Evolutionary conservation across 2,797 vertebrate genomes (phyloP).

Genomic region (Gallinago solitaria): DNA sequence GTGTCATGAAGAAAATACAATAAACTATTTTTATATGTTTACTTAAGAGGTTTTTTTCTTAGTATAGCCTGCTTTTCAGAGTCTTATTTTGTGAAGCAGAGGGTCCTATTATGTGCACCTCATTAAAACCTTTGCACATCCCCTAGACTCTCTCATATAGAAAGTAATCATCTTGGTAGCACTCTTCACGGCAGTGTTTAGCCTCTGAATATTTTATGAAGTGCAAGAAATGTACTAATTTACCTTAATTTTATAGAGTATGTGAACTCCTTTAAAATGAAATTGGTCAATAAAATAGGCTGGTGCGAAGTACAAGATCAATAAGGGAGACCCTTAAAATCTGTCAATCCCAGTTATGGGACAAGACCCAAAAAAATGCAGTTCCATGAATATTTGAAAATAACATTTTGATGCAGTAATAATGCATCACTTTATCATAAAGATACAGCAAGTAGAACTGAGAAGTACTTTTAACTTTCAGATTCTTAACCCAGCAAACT

Average conservation of each 20-base stretch:
- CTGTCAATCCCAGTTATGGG: not conserved
- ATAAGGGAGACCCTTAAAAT: not conserved
- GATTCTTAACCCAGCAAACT: not conserved
- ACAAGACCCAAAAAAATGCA: not conserved
- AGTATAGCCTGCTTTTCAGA: not conserved
- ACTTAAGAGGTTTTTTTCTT: not conserved
- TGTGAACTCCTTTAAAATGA: not conserved
- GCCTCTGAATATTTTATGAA: constrained; percentile 39
- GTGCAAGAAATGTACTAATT: constrained; percentile 29
- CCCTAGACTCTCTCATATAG: not conserved
- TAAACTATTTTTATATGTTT: not conserved
- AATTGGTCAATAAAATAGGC: constrained; percentile 25
- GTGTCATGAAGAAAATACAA: not conserved
- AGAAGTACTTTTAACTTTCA: not conserved
- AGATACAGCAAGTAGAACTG: not conserved
- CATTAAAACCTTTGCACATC: constrained; percentile 4
- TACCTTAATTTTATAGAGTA: constrained; percentile 30
- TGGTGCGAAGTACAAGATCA: not conserved
- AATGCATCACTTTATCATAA: not conserved
- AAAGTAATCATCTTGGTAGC: not conserved
- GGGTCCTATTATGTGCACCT: not conserved
- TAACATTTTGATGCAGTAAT: not conserved
- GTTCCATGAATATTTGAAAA: not conserved
- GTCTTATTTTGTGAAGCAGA: not conserved
- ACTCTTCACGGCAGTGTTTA: not conserved